Conservation (phyloP, 2,888 invertebrate species). For the Phaedon cochleariae region DNA sequence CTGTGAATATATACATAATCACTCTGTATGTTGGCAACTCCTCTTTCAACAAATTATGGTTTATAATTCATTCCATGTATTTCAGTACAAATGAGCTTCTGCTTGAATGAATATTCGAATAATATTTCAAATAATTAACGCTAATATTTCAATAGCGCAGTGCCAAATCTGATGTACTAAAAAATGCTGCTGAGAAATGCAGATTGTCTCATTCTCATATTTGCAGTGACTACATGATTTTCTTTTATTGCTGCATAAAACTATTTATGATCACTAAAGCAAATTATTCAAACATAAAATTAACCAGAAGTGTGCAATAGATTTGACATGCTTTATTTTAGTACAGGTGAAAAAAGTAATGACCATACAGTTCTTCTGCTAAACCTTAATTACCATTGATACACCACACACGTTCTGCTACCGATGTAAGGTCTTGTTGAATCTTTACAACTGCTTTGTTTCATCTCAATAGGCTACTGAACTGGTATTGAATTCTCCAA, state of each 20-base stretch:
- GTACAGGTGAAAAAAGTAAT: conserved; percentile 19
- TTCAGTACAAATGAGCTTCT: background rate
- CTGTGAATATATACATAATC: background rate
- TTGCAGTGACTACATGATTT: conserved; percentile 43
- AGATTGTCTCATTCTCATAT: conserved; percentile 32
- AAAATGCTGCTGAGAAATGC: background rate
- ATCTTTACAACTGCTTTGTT: background rate
- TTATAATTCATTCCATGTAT: conserved; percentile 13
- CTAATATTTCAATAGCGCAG: background rate
- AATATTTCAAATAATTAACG: conserved; percentile 12
- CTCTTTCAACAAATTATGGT: background rate
- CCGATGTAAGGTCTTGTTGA: background rate
- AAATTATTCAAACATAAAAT: conserved; percentile 43
- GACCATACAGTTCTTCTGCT: background rate
- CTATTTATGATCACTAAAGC: conserved; percentile 46
- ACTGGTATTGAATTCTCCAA: too few species aligned
- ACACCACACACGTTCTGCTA: background rate
- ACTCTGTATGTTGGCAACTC: background rate
- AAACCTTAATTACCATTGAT: background rate
- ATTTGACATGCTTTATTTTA: conserved; percentile 23
- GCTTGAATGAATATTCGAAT: background rate
- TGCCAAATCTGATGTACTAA: background rate
- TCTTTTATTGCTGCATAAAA: conserved; percentile 40
- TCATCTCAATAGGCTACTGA: background rate
- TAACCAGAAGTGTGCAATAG: conserved; percentile 27